Base-by-base conservation (phyloP, 2,888 invertebrate species). In the Trissonchulus sp. region DNA sequence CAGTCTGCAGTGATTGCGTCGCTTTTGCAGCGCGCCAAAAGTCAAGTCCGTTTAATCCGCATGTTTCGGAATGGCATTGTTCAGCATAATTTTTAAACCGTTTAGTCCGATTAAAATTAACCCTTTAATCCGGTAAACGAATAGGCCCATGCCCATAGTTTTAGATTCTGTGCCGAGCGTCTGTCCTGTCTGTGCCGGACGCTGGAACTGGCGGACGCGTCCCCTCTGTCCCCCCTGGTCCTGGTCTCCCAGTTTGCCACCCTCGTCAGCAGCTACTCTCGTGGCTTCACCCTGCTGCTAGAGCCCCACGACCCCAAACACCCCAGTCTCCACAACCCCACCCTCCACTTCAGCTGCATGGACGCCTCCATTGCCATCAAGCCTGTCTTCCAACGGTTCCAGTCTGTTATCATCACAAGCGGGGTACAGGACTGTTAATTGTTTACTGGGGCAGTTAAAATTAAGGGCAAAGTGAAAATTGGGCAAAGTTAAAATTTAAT, bases 301-400 rank as follows among this genome's bases (percentile, higher is more conserved):
- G 99, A 99, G 85, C 99, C 99, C 0, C 96, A 93, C 84, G 98
- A 99, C 84, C 96, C 97, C 82, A 93, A 91, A 85, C 62, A 79
- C 77, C 75, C 78, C 73, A 48, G 76, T n/a, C 74, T 77, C 28
- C 80, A 83, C 68, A 84, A 86, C 79, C 87, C 88, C 1, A 82
- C 87, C 33, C 80, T 88, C 63, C 85, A 86, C 80, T 89, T 90
- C 84, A 95, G 94, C 82, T 99, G 99, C 84, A 89, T 99, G 87
- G 99, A 99, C 87, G 96, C 96, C 0, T 98, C 98, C 0, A 94
- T 99, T 82, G 99, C 98, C 1, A 94, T 99, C 87, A 92, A 93
- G 81, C 98, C 99, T 1, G 91, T 99, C 18, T 96, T 99, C 86
- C 90, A 93, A 77, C 89, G 98, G 79, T 99, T 99, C 85, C 98